These are phyloP conservation scores for Meiosimyza platycephala DNA, from an alignment of 2,888 invertebrate genomes.

Conservation along the genomic window DNA sequence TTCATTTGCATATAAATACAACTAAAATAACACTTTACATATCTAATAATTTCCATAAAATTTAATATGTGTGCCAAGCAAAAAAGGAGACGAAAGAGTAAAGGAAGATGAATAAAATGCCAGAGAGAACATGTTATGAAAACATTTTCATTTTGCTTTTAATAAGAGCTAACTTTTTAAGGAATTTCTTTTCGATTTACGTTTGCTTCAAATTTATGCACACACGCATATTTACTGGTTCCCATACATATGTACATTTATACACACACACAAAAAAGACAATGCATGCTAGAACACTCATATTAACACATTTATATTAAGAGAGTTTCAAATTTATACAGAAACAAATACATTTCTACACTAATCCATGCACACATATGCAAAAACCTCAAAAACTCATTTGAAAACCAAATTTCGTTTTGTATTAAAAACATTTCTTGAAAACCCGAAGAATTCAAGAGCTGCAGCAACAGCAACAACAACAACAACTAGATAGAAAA, in stretches of 20 bases:
- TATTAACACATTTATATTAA: background rate
- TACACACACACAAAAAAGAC: background rate
- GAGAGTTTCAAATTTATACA: background rate
- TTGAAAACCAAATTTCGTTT: slow-evolving; percentile 27
- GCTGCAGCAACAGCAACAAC: background rate
- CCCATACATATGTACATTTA: background rate
- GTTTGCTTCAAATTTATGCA: background rate
- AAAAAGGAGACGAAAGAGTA: background rate
- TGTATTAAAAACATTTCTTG: background rate
- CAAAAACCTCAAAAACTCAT: slow-evolving; percentile 20
- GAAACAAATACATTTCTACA: slow-evolving; percentile 3
- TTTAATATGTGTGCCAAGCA: background rate
- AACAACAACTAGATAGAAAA: slow-evolving; percentile 2
- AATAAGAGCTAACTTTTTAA: slow-evolving; percentile 1
- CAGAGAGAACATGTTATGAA: slow-evolving; percentile 6
- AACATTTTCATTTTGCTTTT: slow-evolving; percentile 19
- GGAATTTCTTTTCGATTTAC: slow-evolving; percentile 25
- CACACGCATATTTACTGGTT: background rate
- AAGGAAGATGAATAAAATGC: background rate
- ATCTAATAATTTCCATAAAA: background rate
- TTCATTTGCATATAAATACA: slow-evolving; percentile 11
- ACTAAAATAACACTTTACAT: slow-evolving; percentile 1
- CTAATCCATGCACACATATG: background rate
- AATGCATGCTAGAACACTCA: background rate
- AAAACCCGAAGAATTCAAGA: background rate